Base-by-base conservation (phyloP, 2,113 vertebrate genomes). In the Nycticebus coucang region DNA sequence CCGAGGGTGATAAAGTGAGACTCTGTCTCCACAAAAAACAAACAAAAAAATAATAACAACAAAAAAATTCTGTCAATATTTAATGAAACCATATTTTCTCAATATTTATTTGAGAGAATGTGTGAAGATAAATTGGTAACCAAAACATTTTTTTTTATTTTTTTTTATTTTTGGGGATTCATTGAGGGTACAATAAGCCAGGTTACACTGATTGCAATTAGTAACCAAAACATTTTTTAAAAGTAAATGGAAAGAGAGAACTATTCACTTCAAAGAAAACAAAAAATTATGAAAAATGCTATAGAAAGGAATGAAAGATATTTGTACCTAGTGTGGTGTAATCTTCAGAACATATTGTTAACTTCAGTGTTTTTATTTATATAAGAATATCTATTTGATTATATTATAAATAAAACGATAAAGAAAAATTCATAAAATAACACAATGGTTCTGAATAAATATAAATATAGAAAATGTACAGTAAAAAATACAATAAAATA, bases 361-460 rank as follows among this genome's bases (percentile, higher is more conserved):
- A 64, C 64, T n/a, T 72, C 86, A 78, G 82, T 87, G 24, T 2
- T 80, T 84, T 35, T 17, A 28, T 95, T 96, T 87, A 19, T 78
- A 64, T 91, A 87, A 86, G 59, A 85, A 80, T 77, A 81, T 14
- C 8, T 3, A 62, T 57, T 55, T 87, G 28, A 90, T 60, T 75
- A 50, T 22, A 74, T 78, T 66, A 94, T 78, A 75, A 72, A 66
- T 35, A 89, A 94, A 87, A 64, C 4, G 71, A 59, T 62, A 24
- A 89, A 89, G 53, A 2, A 41, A 26, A 90, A 50, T 35, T 80
- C 35, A 78, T 59, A 68, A 95, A 78, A 57, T 68, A 64, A 64
- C 24, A 64, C 60, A 12, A 64, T 0, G 60, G 24, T 64, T 26
- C 10, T 64, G 13, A 45, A 45, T 26, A 26, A 26, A 45, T 45